Base-by-base conservation (phyloP, 2,797 vertebrate genomes). In the Microctenopoma stevenorrisi region DNA sequence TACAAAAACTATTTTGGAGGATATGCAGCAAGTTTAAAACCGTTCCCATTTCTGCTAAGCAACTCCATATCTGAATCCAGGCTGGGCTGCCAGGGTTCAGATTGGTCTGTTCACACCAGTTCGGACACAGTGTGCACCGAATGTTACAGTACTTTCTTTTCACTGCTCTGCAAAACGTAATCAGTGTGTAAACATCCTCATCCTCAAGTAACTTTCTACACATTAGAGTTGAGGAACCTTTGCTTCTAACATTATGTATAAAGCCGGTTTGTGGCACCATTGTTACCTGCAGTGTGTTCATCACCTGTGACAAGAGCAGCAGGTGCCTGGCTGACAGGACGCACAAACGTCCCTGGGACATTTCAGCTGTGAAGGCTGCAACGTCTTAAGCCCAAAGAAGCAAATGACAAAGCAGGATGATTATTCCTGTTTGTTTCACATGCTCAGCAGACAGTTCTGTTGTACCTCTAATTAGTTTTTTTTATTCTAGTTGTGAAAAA, bases 271-370 rank as follows among this genome's bases (percentile, higher is more conserved):
- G 70, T 22, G 0, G 60, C 72, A 56, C 66, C 74, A 80, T 74
- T 82, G 83, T 74, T 80, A 84, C 63, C 85, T 82, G 61, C 69
- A 68, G 71, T 53, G 72, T 79, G 78, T 78, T 83, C 78, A 87
- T 89, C 84, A 86, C 69, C 86, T 3, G 43, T 83, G 86, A 83
- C 81, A 79, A 80, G 68, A 78, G 77, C 83, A 82, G 81, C 78
- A 64, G 76, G 74, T 72, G 72, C 57, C 68, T 64, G 76, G 79
- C 79, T 88, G 73, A 82, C 81, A 81, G 77, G 81, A 82, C 71
- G 72, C 72, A 83, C 82, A 73, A 78, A 83, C 79, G 73, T 83
- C 80, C 65, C 69, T 12, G 28, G 62, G 81, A 85, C 71, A 67
- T 72, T 84, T 85, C 59, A 38, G 79, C 65, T 55, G 58, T 52